phyloP scores from a whole-genome alignment of 2,888 invertebrate species.

The Ophion ellenae region DNA sequence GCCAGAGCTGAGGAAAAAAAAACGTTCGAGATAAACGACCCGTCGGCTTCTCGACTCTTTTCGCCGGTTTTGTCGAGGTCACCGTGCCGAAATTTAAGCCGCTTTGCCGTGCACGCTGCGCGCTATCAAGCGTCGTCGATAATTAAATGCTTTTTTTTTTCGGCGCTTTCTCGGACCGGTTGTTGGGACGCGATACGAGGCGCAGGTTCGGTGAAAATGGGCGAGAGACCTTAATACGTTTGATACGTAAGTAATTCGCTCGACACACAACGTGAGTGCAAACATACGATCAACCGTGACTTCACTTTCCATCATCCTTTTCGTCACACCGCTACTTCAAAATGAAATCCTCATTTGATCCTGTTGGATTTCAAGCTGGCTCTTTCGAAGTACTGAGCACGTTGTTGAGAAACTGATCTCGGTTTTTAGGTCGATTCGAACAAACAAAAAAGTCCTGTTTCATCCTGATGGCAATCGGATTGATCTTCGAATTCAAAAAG shows the following conservation, averaged over 20 bases:
- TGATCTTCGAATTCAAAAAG: too few relatives aligned
- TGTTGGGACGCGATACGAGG: conserved; percentile 13
- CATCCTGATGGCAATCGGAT: too few relatives aligned
- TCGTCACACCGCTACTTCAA: background rate
- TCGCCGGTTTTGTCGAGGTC: conserved; percentile 40
- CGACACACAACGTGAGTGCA: conserved; percentile 7
- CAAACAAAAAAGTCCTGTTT: too few relatives aligned
- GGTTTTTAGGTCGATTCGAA: too few relatives aligned
- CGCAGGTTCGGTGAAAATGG: conserved; percentile 21
- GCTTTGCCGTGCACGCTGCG: conserved; percentile 10
- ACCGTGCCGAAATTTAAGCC: conserved; percentile 30
- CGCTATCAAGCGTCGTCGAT: conserved; percentile 39
- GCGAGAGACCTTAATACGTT: conserved; percentile 37
- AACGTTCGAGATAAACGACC: conserved; percentile 37
- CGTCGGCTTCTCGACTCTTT: conserved; percentile 36
- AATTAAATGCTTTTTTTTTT: conserved; percentile 46
- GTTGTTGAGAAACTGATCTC: too few relatives aligned
- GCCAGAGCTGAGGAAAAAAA: background rate
- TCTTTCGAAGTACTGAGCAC: background rate
- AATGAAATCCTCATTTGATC: too few relatives aligned
- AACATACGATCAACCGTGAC: conserved; percentile 12
- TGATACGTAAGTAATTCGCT: conserved; percentile 42
- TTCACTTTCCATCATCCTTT: conserved; percentile 18
- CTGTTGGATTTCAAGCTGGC: too few relatives aligned
- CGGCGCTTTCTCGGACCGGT: conserved; percentile 31